These are phyloP conservation scores for Stictonetta naevosa DNA, from an alignment of 2,113 vertebrate species.

Conservation along the genomic window DNA sequence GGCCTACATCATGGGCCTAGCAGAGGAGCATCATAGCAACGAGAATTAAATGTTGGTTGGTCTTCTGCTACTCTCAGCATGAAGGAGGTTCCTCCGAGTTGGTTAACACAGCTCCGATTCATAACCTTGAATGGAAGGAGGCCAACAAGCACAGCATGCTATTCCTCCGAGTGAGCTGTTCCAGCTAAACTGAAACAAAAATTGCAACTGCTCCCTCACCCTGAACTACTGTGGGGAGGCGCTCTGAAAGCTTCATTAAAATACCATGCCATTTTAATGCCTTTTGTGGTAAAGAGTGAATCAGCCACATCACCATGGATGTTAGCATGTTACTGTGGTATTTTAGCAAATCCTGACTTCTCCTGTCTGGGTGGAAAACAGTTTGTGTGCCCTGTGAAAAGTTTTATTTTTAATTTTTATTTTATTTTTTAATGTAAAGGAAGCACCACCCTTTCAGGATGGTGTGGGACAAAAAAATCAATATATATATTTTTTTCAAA, in stretches of 20 bases:
- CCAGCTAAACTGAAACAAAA: conserved; percentile 1
- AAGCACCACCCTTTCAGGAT: not conserved
- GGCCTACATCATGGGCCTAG: not conserved
- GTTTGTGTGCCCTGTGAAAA: not conserved
- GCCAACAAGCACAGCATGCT: conserved; percentile 10
- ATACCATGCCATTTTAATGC: not conserved
- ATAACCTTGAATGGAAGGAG: conserved; percentile 24
- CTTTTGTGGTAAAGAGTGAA: not conserved
- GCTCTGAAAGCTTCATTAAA: not conserved
- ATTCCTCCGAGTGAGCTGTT: not conserved
- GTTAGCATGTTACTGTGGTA: not conserved
- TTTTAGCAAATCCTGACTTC: not conserved
- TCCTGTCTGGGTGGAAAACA: not conserved
- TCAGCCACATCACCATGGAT: not conserved
- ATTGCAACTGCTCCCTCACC: not conserved
- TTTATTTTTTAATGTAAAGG: not conserved
- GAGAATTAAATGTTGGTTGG: conserved; percentile 21
- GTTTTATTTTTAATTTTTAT: not conserved
- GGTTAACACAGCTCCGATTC: conserved; percentile 22
- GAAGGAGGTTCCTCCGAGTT: conserved; percentile 21
- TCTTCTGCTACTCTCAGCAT: not conserved
- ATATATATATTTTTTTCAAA: not conserved
- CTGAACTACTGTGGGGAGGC: not conserved
- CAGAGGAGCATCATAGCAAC: not conserved
- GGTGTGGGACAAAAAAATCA: not conserved